Percentiles rank a stretch among this genome's conserved stretches.
Conservation (phyloP, 2,113 vertebrate species). For the Fregetta grallaria region DNA sequence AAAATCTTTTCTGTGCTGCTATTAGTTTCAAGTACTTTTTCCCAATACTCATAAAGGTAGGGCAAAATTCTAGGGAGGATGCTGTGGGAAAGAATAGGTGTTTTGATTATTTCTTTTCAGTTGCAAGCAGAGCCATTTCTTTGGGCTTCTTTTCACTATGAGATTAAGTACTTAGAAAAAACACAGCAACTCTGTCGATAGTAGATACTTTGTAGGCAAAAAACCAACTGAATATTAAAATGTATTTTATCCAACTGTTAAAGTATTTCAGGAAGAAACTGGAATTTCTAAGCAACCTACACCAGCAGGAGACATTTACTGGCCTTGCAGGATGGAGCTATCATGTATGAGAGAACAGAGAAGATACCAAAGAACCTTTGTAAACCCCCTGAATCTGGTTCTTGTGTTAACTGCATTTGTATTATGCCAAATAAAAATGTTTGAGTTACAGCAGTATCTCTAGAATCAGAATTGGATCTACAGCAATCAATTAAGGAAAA, state of each 20-base stretch:
- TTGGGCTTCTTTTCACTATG: neutral
- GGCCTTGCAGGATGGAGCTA: neutral
- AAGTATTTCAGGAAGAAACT: neutral
- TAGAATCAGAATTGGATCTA: neutral
- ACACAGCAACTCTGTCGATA: neutral
- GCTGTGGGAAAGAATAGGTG: neutral
- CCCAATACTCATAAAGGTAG: neutral
- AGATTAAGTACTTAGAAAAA: neutral
- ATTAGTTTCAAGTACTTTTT: neutral
- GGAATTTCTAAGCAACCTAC: neutral
- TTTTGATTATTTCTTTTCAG: neutral
- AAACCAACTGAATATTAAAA: neutral
- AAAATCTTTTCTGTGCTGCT: neutral
- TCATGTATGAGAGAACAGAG: fast-evolving
- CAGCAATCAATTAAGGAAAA: neutral
- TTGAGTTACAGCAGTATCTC: neutral
- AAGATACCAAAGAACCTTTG: neutral
- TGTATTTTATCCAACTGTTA: neutral
- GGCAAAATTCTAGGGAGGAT: neutral
- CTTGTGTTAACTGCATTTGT: neutral
- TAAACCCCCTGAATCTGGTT: neutral
- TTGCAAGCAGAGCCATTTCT: neutral
- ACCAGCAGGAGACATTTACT: fast-evolving
- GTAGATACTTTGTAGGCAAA: neutral
- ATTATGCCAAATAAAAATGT: too few relatives aligned